Conservation (phyloP, 1,140 invertebrate species). For the Tenebrio molitor region DNA sequence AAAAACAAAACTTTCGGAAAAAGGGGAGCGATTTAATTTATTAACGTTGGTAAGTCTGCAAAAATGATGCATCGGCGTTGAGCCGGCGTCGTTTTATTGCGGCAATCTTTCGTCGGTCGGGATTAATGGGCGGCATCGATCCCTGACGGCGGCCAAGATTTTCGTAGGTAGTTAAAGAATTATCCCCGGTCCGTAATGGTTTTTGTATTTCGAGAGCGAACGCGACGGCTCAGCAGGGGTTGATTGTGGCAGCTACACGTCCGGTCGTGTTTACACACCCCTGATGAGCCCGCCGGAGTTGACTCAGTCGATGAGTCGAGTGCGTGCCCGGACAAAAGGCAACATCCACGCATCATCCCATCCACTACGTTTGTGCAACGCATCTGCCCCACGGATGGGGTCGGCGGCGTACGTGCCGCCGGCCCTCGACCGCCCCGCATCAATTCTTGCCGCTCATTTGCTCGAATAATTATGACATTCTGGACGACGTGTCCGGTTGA, state of each 20-base stretch:
- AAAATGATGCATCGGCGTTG: slow-evolving; percentile 37
- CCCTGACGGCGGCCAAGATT: slow-evolving; percentile 27
- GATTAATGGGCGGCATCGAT: slow-evolving; percentile 37
- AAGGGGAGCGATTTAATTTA: slow-evolving; percentile 30
- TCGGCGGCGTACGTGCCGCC: slow-evolving; percentile 3
- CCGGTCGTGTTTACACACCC: slow-evolving; percentile 58
- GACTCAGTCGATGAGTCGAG: slow-evolving; percentile 61
- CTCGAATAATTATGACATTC: slow-evolving; percentile 16
- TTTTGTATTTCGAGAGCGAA: slow-evolving; percentile 39
- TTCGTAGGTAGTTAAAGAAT: slow-evolving; percentile 35
- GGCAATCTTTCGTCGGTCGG: slow-evolving; percentile 30
- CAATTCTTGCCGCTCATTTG: slow-evolving; percentile 2
- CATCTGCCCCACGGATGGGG: slow-evolving; percentile 28
- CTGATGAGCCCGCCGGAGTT: slow-evolving; percentile 60
- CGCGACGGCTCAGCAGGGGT: slow-evolving; percentile 44
- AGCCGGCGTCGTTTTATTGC: slow-evolving; percentile 38
- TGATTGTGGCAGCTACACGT: slow-evolving; percentile 58
- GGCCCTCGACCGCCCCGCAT: not conserved
- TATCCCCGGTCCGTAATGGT: slow-evolving; percentile 36
- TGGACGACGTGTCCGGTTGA: not conserved
- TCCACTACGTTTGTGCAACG: slow-evolving; percentile 15
- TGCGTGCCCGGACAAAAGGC: slow-evolving; percentile 63
- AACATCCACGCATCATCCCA: slow-evolving; percentile 50
- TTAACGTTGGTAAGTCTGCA: slow-evolving; percentile 33
- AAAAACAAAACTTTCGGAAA: slow-evolving; percentile 10